Evolutionary conservation across 2,888 invertebrate species (phyloP), one percentile per base, ranked within the genome.

Genomic region (Gasteruption jaculator): DNA sequence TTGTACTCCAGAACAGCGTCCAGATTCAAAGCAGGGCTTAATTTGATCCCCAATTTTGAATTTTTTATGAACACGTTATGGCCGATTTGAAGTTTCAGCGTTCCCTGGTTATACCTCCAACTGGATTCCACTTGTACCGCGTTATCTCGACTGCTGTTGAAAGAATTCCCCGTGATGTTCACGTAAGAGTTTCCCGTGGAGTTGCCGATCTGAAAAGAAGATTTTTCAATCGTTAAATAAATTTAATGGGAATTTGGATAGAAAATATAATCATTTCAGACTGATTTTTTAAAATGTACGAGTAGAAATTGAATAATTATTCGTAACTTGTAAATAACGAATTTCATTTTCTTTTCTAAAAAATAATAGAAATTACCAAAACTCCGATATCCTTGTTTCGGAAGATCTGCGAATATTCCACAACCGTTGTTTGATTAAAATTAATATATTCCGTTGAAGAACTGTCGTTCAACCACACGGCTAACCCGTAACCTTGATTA

Each of bases 81-180:
- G 0, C 91, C 91, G 52, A 93, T 82, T 75, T 88, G 87, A 40
- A 92, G 73, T 48, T 78, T 73, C 36, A 79, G 75, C 0, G 71
- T 62, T 14, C 76, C 75, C 41, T 74, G 73, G 45, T 73, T 75
- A 49, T 72, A 60, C 54, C 73, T 76, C 86, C 91, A 93, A 68
- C 94, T 94, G 0, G 92, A 86, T 43, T 85, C 87, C 89, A 93
- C 70, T 93, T 95, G 1, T 19, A 96, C 73, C 1, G 88, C 90
- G 45, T 86, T 86, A 57, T 83, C 82, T 19, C 78, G 65, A 55
- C 91, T 91, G 32, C 82, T 81, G 54, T 85, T 86, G 67, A 96
- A 92, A 70, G 77, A 81, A 65, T 91, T 93, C n/a, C 88, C 88
- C 1, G 91, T 92, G n/a, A 95, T 79, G 68, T 96, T 96, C 1